phyloP scores from a whole-genome alignment of 2,888 invertebrate genomes.

The Drosophila antonietae region DNA sequence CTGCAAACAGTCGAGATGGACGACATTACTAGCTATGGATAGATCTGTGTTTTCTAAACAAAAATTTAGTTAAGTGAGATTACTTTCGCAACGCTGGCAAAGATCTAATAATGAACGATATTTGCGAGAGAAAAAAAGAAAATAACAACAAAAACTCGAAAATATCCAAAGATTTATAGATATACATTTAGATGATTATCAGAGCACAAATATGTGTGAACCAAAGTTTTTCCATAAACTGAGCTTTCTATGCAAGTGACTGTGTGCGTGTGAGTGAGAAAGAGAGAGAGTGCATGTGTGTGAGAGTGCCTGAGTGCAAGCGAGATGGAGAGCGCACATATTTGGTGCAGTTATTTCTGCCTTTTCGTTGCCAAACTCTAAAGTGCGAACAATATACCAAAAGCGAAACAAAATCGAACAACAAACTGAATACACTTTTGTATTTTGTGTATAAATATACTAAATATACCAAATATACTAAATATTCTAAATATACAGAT shows the following conservation, averaged over 20 bases:
- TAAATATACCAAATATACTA: constrained; percentile 6
- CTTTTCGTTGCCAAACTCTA: constrained; percentile 58
- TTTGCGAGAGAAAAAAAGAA: not conserved
- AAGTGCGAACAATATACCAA: constrained; percentile 40
- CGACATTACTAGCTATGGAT: constrained; percentile 49
- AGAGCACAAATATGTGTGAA: constrained; percentile 2
- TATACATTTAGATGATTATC: constrained; percentile 6
- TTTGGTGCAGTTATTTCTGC: constrained; percentile 35
- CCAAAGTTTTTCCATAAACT: constrained; percentile 4
- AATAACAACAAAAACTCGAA: no score
- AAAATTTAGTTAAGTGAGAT: constrained; percentile 3
- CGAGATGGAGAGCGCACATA: constrained; percentile 9
- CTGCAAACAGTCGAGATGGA: constrained; percentile 35
- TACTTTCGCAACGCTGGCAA: not conserved
- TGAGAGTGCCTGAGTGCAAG: constrained; percentile 1
- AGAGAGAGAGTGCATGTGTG: constrained; percentile 2
- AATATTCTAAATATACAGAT: constrained; percentile 9
- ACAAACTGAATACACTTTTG: not conserved
- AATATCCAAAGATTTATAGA: not conserved
- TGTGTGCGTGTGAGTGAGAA: not conserved
- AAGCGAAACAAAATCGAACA: not conserved
- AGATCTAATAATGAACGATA: not conserved
- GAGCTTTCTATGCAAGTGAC: constrained; percentile 1
- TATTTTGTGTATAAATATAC: constrained; percentile 11
- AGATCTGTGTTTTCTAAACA: constrained; percentile 30